Evolutionary conservation across 2,113 vertebrate species (phyloP), one percentile per base, ranked within the genome.

Genomic region (Tinamus guttatus): DNA sequence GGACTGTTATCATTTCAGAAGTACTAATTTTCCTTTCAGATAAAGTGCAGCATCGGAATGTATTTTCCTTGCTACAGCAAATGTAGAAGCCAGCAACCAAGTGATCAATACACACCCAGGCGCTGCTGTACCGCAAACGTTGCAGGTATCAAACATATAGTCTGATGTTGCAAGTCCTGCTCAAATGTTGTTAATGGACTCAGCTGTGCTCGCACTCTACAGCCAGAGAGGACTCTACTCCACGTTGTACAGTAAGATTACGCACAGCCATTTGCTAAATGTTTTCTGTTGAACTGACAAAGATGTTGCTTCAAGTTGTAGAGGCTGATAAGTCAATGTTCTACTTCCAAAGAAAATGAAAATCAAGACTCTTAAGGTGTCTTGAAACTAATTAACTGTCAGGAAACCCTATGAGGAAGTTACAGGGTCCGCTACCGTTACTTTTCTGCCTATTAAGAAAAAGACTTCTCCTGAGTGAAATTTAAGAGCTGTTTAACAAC

Each of bases 31-130:
- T 81, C 65, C 77, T 89, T 86, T 75, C 24, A 63, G 64, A 77
- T 63, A 62, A 74, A 49, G 87, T 77, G 34, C 73, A 81, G 65
- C 60, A 41, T 65, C 30, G 75, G 73, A 43, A 25, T 22, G 25
- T 25, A 79, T 75, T 89, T 80, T 27, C 73, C 75, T 94, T 94
- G 74, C 75, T 68, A 20, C 14, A 68, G 81, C 89, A 93, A 78
- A 84, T 86, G 85, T 74, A 90, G 65, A 59, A 89, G 36, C 38
- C 60, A 94, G 60, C 78, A 92, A 77, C 65, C 84, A 87, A 96
- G 65, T 22, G 81, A 91, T 89, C 56, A 78, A 22, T 62, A 68
- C 18, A 36, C 45, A 75, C 21, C 30, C 65, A 68, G 62, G 67
- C 84, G 93, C 60, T 68, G 78, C 92, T 81, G 74, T 68, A 5